Base-by-base conservation (phyloP, 1,140 invertebrate genomes). In the Lordiphosa mommai region DNA sequence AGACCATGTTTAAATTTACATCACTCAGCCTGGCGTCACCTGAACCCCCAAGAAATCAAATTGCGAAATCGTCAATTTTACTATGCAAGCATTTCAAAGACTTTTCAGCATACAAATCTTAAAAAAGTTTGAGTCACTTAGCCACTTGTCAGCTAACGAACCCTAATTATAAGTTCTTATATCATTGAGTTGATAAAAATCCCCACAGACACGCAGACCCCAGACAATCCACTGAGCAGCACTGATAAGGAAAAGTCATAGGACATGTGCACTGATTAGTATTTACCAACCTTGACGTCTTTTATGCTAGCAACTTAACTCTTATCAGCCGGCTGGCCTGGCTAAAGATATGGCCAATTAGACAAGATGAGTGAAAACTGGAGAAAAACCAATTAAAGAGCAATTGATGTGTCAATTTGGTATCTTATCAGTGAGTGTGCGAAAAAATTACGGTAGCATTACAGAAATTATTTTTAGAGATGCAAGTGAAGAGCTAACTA, bases 191-290 rank as follows among this genome's bases (percentile, higher is more conserved):
- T 5, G 61, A 69, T 64, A 69, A 65, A 57, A 50, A 34, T 44
- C 4, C 27, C n/a, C 27, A 36, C 55, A 69, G 65, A 69, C 66
- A 46, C 9, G 17, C 23, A 50, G 55, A 70, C 66, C 40, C 20
- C 20, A 23, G 20, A 0, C 20, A 6, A n/a, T 58, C 60, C 48
- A 17, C 23, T 33, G 6, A 17, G 29, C 14, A 29, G 30, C 12
- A 27, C 16, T 16, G 52, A 68, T 64, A 68, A 68, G 34, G 4
- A 8, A 30, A 47, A 36, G 10, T 23, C 29, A 49, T 59, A 32
- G 17, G 61, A 69, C 61, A 65, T 55, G 61, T 17, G 23, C 46
- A 27, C 40, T 70, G 61, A 70, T 70, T 65, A 60, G 37, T 60
- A 49, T 49, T 49, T 13, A 9, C 17, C 29, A 7, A 1, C 14